Conservation (phyloP, 2,797 vertebrate species). For the Coregonus sp. region DNA sequence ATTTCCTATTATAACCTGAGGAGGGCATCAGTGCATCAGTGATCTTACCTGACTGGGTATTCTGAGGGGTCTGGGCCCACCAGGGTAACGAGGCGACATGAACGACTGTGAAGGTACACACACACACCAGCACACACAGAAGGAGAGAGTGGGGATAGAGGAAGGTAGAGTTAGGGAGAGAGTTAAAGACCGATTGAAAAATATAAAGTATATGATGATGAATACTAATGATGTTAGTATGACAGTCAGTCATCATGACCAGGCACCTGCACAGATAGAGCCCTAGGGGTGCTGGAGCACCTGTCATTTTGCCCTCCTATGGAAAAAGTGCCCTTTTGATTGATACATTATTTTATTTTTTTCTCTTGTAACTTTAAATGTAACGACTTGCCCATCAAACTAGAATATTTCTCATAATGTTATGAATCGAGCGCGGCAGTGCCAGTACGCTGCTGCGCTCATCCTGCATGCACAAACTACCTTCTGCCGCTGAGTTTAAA, state of each 20-base stretch:
- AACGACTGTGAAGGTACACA: constrained; percentile 81
- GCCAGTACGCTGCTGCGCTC: too few species aligned
- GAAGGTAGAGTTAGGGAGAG: neutral
- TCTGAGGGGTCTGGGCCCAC: constrained; percentile 93
- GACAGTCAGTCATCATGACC: neutral
- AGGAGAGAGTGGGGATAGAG: neutral
- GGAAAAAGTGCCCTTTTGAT: too few species aligned
- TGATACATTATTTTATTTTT: too few species aligned
- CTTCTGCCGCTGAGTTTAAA: too few species aligned
- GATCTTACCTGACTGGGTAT: constrained; percentile 92
- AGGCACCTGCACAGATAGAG: too few species aligned
- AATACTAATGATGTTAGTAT: neutral
- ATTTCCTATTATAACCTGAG: constrained; percentile 11
- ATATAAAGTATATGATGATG: neutral
- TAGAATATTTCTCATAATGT: too few species aligned
- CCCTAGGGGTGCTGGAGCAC: too few species aligned
- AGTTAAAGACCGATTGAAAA: neutral
- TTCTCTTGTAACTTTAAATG: too few species aligned
- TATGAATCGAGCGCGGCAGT: too few species aligned
- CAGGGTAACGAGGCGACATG: constrained; percentile 97
- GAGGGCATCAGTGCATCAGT: constrained; percentile 23
- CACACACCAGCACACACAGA: neutral
- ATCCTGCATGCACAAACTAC: too few species aligned
- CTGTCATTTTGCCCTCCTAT: too few species aligned
- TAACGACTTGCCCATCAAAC: too few species aligned